Percentiles rank a stretch among this genome's conserved stretches.
phyloP scores from a whole-genome alignment of 2,797 vertebrate species.

The Danio aesculapii region DNA sequence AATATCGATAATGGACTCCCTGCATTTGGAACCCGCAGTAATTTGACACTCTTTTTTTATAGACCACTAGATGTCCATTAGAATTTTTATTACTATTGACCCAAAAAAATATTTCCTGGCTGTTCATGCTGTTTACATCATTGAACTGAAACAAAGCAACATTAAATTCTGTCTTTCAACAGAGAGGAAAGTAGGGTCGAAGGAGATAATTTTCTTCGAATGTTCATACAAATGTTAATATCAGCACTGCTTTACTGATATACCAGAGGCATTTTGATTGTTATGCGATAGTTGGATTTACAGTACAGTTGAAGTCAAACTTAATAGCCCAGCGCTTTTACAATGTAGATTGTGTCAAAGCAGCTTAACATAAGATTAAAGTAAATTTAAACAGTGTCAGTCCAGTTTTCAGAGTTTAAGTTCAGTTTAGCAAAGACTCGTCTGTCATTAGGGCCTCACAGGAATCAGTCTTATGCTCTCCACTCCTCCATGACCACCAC shows the following conservation, averaged over 20 bases:
- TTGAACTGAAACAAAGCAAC: conserved; percentile 3
- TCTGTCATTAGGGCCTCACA: too few species aligned
- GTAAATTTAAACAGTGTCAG: too few species aligned
- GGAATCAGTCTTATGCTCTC: too few species aligned
- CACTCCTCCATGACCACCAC: too few species aligned
- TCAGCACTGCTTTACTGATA: background rate
- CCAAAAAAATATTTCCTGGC: background rate
- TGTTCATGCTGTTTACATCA: conserved; percentile 3
- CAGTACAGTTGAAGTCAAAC: too few species aligned
- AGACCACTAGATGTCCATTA: background rate
- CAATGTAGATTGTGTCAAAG: too few species aligned
- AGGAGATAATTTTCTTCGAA: conserved; percentile 8
- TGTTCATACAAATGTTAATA: background rate
- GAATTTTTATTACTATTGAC: background rate
- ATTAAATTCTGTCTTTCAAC: conserved; percentile 7
- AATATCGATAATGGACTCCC: conserved; percentile 15
- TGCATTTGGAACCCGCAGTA: background rate
- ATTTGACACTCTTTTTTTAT: background rate
- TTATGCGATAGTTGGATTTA: background rate
- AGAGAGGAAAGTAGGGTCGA: background rate
- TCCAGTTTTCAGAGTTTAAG: too few species aligned
- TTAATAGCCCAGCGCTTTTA: too few species aligned
- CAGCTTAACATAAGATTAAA: too few species aligned
- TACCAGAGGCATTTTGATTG: background rate
- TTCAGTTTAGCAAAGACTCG: too few species aligned